These are phyloP conservation scores for Muscicapa adusta DNA, from an alignment of 2,113 vertebrate species.

Conservation along the genomic window DNA sequence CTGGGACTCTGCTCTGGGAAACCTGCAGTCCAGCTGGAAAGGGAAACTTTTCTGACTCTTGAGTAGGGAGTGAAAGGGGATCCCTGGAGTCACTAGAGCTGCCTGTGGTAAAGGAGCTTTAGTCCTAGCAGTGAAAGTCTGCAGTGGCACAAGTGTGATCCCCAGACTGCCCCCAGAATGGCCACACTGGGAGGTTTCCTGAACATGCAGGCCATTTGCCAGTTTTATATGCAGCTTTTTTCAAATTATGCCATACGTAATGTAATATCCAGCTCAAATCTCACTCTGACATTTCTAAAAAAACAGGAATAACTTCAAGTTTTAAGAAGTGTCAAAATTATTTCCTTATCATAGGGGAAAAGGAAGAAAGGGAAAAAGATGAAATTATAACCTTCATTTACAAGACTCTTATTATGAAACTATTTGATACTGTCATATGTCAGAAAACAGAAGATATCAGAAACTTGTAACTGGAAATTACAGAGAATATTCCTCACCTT, in stretches of 20 bases:
- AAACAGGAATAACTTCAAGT: not conserved
- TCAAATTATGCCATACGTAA: not conserved
- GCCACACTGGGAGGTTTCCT: not conserved
- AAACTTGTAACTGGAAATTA: not conserved
- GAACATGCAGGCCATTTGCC: not conserved
- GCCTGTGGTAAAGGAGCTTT: not conserved
- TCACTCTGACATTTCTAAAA: not conserved
- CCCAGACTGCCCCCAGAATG: not conserved
- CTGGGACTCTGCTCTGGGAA: not conserved
- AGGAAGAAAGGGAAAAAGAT: not conserved
- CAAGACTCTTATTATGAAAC: not conserved
- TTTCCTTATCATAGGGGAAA: not conserved
- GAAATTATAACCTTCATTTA: not conserved
- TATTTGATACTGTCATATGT: not conserved
- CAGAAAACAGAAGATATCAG: not conserved
- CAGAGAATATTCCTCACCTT: conserved; percentile 73
- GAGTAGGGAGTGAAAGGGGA: not conserved
- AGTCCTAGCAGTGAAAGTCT: not conserved
- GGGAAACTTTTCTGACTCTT: not conserved
- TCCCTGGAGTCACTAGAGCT: not conserved
- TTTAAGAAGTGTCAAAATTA: not conserved
- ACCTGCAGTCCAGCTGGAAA: fast-evolving
- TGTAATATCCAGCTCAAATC: not conserved
- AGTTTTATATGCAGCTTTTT: not conserved
- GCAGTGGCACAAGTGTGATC: not conserved